A percentile compares a stretch with the other conserved stretches of the same genome.
Conservation (phyloP, 2,888 invertebrate genomes). For the Trachelus stipa region DNA sequence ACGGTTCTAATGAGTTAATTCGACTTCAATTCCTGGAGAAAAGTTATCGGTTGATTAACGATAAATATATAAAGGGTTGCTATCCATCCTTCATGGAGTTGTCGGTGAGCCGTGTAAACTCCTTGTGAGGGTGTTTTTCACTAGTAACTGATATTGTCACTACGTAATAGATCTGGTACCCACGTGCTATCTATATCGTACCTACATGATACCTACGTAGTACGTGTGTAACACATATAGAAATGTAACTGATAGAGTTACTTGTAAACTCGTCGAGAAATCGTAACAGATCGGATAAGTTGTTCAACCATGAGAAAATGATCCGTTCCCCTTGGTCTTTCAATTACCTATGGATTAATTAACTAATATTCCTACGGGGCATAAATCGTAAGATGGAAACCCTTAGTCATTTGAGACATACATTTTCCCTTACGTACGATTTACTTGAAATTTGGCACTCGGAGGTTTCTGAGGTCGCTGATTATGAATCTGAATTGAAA, state of each 20-base stretch:
- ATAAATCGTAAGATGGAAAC: neutral
- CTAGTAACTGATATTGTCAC: neutral
- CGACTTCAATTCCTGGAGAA: neutral
- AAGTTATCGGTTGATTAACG: neutral
- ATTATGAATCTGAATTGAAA: too few relatives aligned
- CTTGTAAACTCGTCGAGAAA: neutral
- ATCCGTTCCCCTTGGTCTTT: neutral
- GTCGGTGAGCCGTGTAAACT: neutral
- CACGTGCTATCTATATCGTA: neutral
- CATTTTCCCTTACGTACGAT: too few relatives aligned
- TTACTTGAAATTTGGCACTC: too few relatives aligned
- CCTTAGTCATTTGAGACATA: neutral
- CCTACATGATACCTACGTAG: neutral
- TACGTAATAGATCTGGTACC: neutral
- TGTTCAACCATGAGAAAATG: neutral
- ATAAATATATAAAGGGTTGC: neutral
- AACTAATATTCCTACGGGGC: neutral
- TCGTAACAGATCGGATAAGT: neutral
- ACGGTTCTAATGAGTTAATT: neutral
- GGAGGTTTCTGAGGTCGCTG: too few relatives aligned
- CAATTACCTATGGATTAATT: neutral
- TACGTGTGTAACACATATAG: neutral
- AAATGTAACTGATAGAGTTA: neutral
- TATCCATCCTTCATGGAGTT: neutral
- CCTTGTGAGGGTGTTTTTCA: neutral